phyloP scores from a whole-genome alignment of 2,797 vertebrate species.

The Mormyrops attenuatus region DNA sequence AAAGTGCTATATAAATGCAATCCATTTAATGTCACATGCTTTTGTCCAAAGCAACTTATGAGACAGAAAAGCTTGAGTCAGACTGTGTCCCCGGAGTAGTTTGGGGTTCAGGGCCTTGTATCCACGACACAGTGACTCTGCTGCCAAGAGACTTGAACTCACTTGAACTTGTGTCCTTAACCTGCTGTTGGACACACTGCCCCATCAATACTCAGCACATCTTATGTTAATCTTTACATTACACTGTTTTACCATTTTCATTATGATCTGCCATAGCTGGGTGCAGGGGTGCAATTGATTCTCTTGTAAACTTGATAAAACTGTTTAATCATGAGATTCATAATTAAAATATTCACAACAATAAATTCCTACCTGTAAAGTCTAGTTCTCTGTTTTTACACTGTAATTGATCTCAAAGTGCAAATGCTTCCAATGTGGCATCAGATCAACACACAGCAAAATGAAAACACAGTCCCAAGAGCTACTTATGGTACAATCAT shows the following conservation, averaged over 20 bases:
- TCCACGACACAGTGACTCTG: not conserved
- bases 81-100: not conserved
- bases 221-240: not conserved
- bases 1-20: too few relatives aligned
- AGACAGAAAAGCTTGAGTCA: not conserved
- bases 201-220: not conserved
- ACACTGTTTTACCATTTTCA: not conserved
- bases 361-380: not conserved
- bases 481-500: not conserved
- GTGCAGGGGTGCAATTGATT: not conserved
- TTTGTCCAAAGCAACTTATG: not conserved
- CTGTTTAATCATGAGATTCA: not conserved
- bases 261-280: not conserved
- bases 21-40: not conserved
- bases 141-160: not conserved
- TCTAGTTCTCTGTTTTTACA: not conserved
- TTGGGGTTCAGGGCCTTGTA: not conserved
- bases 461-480: not conserved
- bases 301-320: not conserved
- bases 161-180: not conserved
- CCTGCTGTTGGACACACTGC: not conserved
- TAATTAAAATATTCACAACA: slow-evolving; percentile 5
- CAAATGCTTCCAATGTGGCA: not conserved
- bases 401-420: not conserved
- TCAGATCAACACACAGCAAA: not conserved